Percentiles rank a stretch among this genome's conserved stretches.
These are phyloP conservation scores for Antheraea assamensis DNA, from an alignment of 2,888 invertebrate species.

Conservation along the genomic window DNA sequence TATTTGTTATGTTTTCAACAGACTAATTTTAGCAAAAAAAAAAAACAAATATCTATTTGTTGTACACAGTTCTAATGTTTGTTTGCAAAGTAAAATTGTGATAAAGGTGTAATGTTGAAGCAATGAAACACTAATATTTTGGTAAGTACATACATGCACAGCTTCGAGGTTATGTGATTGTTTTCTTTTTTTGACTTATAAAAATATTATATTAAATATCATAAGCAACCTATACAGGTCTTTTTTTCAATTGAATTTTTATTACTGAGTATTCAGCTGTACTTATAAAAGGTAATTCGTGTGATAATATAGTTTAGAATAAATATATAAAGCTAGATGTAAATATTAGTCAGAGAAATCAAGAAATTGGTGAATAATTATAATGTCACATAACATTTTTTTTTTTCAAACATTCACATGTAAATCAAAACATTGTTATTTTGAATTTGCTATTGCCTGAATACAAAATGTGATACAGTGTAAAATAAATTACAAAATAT, in stretches of 20 bases:
- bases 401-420: no score
- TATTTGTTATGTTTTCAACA: not conserved
- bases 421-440: no score
- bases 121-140: not conserved
- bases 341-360: no score
- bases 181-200: not conserved
- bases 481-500: no score
- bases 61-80: not conserved
- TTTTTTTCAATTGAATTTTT: no score
- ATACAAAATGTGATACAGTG: no score
- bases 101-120: not conserved
- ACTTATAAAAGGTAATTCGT: not conserved
- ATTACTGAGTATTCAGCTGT: not conserved
- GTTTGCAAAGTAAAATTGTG: not conserved
- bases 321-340: no score
- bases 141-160: not conserved
- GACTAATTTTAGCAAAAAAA: not conserved
- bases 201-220: not conserved
- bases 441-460: no score
- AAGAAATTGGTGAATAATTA: no score
- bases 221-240: not conserved
- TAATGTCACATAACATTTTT: no score
- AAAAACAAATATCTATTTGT: not conserved
- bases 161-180: conserved; percentile 15
- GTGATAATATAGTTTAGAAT: not conserved